Evolutionary conservation across 2,797 vertebrate genomes (phyloP).

Genomic region (Todus mexicanus): DNA sequence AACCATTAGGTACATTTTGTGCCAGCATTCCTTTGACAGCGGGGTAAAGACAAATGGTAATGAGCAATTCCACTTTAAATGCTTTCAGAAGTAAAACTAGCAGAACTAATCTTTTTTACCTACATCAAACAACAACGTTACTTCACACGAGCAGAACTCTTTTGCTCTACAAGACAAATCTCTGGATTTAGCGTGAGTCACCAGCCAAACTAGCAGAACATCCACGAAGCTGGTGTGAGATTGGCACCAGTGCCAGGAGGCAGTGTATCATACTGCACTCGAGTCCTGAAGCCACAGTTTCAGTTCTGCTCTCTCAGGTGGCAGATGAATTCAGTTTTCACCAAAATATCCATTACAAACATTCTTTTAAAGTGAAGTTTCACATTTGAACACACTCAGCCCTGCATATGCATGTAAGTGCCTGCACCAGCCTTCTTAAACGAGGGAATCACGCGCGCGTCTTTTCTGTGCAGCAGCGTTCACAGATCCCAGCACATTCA

Average conservation of each 20-base stretch:
- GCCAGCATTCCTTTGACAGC: background rate
- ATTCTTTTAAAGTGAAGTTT: background rate
- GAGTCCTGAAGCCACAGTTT: background rate
- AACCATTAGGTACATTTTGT: background rate
- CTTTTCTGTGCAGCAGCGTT: background rate
- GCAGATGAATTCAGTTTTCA: background rate
- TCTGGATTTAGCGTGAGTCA: background rate
- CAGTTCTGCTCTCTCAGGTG: background rate
- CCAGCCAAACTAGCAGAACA: background rate
- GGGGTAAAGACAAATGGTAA: background rate
- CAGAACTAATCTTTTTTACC: background rate
- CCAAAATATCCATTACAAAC: background rate
- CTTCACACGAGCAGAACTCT: background rate
- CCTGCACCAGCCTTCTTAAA: background rate
- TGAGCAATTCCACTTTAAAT: background rate
- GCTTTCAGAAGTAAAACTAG: background rate
- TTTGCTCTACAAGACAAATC: background rate
- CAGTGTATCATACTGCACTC: background rate
- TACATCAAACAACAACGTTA: background rate
- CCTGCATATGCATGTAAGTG: no score
- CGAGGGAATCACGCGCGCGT: rapidly evolving
- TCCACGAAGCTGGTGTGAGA: background rate
- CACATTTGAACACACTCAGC: background rate
- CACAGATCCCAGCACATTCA: background rate
- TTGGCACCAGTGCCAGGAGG: background rate